Evolutionary conservation across 2,888 invertebrate species (phyloP).

Genomic region (Morpho achilles): DNA sequence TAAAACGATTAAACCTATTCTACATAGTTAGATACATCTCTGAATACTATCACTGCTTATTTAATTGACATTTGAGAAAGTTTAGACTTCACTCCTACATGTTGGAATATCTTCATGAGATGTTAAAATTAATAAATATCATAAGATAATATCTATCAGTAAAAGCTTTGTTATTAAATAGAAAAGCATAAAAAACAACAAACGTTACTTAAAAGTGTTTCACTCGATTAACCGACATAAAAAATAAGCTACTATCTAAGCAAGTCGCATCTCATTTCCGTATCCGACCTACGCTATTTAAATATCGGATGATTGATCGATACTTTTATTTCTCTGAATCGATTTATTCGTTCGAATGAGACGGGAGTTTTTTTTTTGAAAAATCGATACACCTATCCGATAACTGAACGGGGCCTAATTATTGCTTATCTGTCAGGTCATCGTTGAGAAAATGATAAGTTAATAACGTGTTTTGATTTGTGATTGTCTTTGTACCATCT

Average conservation of each 20-base stretch:
- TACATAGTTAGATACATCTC: too few species aligned
- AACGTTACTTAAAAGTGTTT: slow-evolving; percentile 10
- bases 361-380: slow-evolving; percentile 58
- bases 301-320: slow-evolving; percentile 73
- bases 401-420: slow-evolving; percentile 73
- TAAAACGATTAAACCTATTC: too few species aligned
- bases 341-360: slow-evolving; percentile 61
- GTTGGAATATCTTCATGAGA: too few species aligned
- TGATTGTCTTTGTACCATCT: slow-evolving; percentile 17
- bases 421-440: slow-evolving; percentile 70
- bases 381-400: slow-evolving; percentile 72
- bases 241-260: slow-evolving; percentile 21
- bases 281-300: slow-evolving; percentile 56
- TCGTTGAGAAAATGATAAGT: slow-evolving; percentile 66
- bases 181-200: slow-evolving; percentile 5
- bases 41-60: too few species aligned
- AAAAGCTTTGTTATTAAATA: slow-evolving; percentile 2
- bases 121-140: neutral
- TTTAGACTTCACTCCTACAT: too few species aligned
- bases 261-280: slow-evolving; percentile 39
- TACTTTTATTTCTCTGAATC: slow-evolving; percentile 65
- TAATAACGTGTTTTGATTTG: slow-evolving; percentile 54
- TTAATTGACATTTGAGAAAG: too few species aligned
- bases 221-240: slow-evolving; percentile 20
- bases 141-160: slow-evolving; percentile 9